Evolutionary conservation across 2,888 invertebrate species (phyloP).

Genomic region (Pediacus dermestoides): DNA sequence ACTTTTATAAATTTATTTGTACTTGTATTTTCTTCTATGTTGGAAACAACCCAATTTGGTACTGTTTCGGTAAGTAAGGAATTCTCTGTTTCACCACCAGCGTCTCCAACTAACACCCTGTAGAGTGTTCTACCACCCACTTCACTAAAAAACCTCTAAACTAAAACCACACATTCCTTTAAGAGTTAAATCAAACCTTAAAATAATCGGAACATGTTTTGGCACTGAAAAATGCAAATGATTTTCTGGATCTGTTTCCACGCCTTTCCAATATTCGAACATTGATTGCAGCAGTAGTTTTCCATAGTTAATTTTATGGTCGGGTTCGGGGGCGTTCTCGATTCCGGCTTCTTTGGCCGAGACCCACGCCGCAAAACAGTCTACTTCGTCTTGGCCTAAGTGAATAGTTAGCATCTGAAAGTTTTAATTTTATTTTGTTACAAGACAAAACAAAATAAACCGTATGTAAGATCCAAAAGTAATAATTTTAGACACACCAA

Average conservation of each 20-base stretch:
- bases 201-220: conserved; percentile 92
- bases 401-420: conserved; percentile 92
- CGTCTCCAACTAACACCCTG: conserved; percentile 82
- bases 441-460: conserved; percentile 1
- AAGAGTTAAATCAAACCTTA: conserved; percentile 59
- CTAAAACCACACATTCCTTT: conserved; percentile 3
- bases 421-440: conserved; percentile 5
- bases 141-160: conserved; percentile 66
- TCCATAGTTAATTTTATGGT: conserved; percentile 95
- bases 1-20: conserved; percentile 95
- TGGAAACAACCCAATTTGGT: conserved; percentile 93
- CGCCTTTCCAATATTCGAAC: conserved; percentile 86
- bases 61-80: conserved; percentile 89
- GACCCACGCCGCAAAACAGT: conserved; percentile 98
- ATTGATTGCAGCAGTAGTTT: conserved; percentile 89
- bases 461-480: no score
- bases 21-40: conserved; percentile 82
- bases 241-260: conserved; percentile 68
- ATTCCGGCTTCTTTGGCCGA: conserved; percentile 93
- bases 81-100: conserved; percentile 92
- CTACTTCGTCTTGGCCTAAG: conserved; percentile 93
- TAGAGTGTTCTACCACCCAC: conserved; percentile 93
- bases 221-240: conserved; percentile 85
- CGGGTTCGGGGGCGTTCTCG: conserved; percentile 56
- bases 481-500: no score